A percentile compares a stretch with the other conserved stretches of the same genome.
phyloP scores from a whole-genome alignment of 2,888 invertebrate species.

The Dicroscelio sp. region DNA sequence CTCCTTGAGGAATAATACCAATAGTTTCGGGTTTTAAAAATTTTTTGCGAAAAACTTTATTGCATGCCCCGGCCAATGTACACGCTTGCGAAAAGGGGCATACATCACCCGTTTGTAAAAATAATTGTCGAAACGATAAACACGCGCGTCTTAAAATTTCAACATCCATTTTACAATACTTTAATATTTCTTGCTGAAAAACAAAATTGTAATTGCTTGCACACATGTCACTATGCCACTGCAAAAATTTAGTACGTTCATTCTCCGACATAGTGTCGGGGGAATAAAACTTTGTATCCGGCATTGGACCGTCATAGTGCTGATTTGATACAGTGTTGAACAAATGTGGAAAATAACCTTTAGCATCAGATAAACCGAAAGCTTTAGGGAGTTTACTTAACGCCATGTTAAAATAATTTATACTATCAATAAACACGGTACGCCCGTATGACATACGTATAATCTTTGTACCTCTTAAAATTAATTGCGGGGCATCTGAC shows the following conservation, averaged over 20 bases:
- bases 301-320: slow-evolving; percentile 74
- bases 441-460: slow-evolving; percentile 73
- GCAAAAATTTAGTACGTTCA: slow-evolving; percentile 49
- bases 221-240: neutral
- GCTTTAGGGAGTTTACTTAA: slow-evolving; percentile 84
- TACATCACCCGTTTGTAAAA: slow-evolving; percentile 74
- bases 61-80: slow-evolving; percentile 80
- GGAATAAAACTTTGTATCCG: slow-evolving; percentile 29
- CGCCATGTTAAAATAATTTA: slow-evolving; percentile 86
- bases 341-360: slow-evolving; percentile 82
- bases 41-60: slow-evolving; percentile 13
- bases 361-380: slow-evolving; percentile 80
- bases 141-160: slow-evolving; percentile 8
- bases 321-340: slow-evolving; percentile 81
- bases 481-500: slow-evolving; percentile 65
- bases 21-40: slow-evolving; percentile 3
- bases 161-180: slow-evolving; percentile 12
- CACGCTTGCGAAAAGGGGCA: slow-evolving; percentile 79
- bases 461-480: slow-evolving; percentile 81
- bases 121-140: slow-evolving; percentile 76
- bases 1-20: slow-evolving; percentile 1
- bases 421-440: slow-evolving; percentile 69
- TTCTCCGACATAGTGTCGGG: slow-evolving; percentile 53
- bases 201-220: neutral
- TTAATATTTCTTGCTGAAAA: neutral